Evolutionary conservation across 2,113 vertebrate species (phyloP), one percentile per base, ranked within the genome.

Genomic region (Nyctereutes procyonoides): DNA sequence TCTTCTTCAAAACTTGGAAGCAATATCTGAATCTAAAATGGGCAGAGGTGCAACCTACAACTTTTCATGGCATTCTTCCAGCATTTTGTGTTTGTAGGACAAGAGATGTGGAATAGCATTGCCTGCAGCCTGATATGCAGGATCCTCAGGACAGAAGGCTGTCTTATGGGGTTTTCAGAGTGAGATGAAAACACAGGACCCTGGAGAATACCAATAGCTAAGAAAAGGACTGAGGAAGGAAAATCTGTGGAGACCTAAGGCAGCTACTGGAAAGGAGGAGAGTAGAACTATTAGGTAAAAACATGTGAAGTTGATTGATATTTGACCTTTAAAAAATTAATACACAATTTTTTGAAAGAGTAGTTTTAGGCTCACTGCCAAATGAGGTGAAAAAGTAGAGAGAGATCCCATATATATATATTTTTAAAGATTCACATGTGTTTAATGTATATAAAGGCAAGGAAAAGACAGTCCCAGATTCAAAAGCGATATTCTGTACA

Each of bases 361-460:
- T n/a, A 77, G 9, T 74, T 90, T 93, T 81, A 93, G 58, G 38
- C 53, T 80, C 38, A 28, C 17, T 60, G 74, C 9, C 93, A 79
- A 90, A 90, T 2, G 80, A 65, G 74, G 19, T 74, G 17, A 69
- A 51, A 55, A 93, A 90, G 56, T 81, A 26, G 48, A 90, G 35
- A 55, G 56, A 85, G 69, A 30, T 67, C 26, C 13, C 53, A 32
- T 53, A 30, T 26, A 43, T 43, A 43, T 43, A 43, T 43, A 43
- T 43, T 38, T 69, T 69, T 35, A 3, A 65, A 89, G 63, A 89
- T 65, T 88, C 84, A 87, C 43, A 10, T 19, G 56, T 86, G 60
- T 98, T 98, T 98, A 98, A 97, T 98, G 73, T 89, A 15, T 81
- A 97, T 96, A 98, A 98, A 97, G 95, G 67, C 58, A 92, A 95